Evolutionary conservation across 2,797 vertebrate genomes (phyloP).

Genomic region (Crenuchus spilurus): DNA sequence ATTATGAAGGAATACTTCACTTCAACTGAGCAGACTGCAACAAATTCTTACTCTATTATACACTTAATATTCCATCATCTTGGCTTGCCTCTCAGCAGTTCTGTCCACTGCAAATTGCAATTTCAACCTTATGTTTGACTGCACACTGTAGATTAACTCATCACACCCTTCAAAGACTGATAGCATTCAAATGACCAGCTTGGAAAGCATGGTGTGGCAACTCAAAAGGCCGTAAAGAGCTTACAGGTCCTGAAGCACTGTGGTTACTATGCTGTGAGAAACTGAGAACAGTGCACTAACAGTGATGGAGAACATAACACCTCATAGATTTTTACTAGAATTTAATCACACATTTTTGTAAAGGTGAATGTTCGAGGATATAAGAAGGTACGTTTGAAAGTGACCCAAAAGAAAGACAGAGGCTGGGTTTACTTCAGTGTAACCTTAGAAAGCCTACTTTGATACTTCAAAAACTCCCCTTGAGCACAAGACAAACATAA

Average conservation of each 20-base stretch:
- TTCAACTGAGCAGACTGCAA: constrained; percentile 12
- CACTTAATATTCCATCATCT: constrained; percentile 37
- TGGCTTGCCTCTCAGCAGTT: constrained; percentile 15
- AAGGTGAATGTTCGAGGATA: too few relatives aligned
- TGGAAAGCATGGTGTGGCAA: neutral
- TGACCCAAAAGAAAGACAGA: neutral
- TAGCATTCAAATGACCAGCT: constrained; percentile 9
- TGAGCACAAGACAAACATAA: constrained; percentile 28
- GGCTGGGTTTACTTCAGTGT: neutral
- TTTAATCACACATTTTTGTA: too few relatives aligned
- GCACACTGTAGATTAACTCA: neutral
- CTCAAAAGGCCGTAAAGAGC: neutral
- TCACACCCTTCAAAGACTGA: constrained; percentile 18
- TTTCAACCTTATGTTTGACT: constrained; percentile 21
- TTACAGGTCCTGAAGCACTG: neutral
- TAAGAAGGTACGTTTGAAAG: too few relatives aligned
- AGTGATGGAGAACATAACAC: neutral
- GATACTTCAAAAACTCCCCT: constrained; percentile 4
- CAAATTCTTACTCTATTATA: constrained; percentile 21
- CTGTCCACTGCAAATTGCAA: constrained; percentile 22
- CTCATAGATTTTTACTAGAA: too few relatives aligned
- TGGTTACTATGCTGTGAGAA: neutral
- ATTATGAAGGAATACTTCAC: constrained; percentile 7
- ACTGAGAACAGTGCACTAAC: neutral
- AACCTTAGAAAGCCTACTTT: constrained; percentile 22